phyloP scores from a whole-genome alignment of 2,113 vertebrate species.

The Eretmochelys imbricata region DNA sequence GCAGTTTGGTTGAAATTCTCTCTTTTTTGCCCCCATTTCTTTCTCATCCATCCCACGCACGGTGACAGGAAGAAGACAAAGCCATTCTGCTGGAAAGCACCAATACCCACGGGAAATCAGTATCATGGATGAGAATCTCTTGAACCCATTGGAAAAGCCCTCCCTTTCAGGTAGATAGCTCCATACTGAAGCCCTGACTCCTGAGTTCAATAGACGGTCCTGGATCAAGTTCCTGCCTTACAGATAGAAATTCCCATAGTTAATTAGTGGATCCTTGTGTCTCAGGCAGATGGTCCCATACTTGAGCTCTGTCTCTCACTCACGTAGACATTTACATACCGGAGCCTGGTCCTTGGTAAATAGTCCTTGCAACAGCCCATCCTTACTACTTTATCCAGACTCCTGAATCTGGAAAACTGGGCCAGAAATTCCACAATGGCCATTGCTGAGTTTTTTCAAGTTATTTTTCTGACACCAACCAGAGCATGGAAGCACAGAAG shows the following conservation, averaged over 20 bases:
- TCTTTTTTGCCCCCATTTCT: neutral
- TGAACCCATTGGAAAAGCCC: constrained; percentile 85
- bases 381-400: neutral
- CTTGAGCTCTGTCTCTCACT: neutral
- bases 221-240: neutral
- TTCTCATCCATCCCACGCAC: neutral
- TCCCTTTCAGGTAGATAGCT: constrained; percentile 82
- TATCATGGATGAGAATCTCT: constrained; percentile 68
- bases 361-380: neutral
- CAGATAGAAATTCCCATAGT: neutral
- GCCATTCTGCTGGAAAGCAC: constrained; percentile 57
- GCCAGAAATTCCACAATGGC: neutral
- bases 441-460: neutral
- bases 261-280: neutral
- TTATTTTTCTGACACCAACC: neutral
- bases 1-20: neutral
- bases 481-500: neutral
- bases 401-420: neutral
- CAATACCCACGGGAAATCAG: constrained; percentile 60
- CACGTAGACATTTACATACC: neutral
- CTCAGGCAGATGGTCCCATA: neutral
- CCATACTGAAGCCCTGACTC: neutral
- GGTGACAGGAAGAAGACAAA: constrained; percentile 55
- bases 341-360: neutral
- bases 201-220: neutral